A percentile compares a stretch with the other conserved stretches of the same genome.
Conservation (phyloP, 2,888 invertebrate species). For the Sarcophaga carnaria region DNA sequence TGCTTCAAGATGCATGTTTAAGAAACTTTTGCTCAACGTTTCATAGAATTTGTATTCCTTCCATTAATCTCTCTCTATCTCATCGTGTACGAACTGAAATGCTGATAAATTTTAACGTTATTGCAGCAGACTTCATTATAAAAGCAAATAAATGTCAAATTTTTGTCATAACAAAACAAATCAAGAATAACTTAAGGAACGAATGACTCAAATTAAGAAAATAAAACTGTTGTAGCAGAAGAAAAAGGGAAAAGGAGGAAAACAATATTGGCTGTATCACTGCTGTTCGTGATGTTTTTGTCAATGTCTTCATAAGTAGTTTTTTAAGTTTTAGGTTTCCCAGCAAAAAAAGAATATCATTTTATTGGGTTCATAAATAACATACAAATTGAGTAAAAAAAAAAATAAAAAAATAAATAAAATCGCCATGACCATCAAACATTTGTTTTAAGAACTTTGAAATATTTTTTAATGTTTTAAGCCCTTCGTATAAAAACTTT, state of each 20-base stretch:
- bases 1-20: too few species aligned
- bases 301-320: not conserved
- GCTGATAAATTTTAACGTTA: not conserved
- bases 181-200: conserved; percentile 7
- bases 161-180: conserved; percentile 36
- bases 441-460: too few species aligned
- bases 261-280: not conserved
- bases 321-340: not conserved
- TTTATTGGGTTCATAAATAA: not conserved
- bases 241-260: not conserved
- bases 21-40: too few species aligned
- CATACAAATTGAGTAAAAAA: too few species aligned
- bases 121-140: not conserved
- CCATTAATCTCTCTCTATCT: too few species aligned
- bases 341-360: not conserved
- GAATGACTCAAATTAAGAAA: conserved; percentile 5
- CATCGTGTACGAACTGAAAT: not conserved
- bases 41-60: too few species aligned
- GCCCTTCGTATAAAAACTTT: too few species aligned
- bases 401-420: too few species aligned
- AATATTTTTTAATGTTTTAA: too few species aligned
- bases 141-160: conserved; percentile 36
- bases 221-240: not conserved
- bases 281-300: conserved; percentile 27
- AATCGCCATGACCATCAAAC: too few species aligned